Evolutionary conservation across 2,113 vertebrate species (phyloP).

Genomic region (Gobiocypris rarus): DNA sequence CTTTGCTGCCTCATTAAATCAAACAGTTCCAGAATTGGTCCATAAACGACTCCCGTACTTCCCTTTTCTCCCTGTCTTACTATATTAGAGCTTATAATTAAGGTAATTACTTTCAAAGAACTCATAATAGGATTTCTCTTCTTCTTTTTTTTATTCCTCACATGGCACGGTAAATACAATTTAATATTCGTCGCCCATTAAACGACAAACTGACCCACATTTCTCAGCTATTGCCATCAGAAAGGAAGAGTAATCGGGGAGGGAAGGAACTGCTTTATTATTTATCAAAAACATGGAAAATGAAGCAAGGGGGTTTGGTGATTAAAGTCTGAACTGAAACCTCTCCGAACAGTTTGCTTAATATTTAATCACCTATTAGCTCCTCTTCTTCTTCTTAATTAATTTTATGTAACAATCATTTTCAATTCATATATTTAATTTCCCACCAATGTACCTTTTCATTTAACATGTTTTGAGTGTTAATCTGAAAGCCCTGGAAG

Average conservation of each 20-base stretch:
- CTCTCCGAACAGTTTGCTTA: conserved; percentile 59
- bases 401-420: conserved; percentile 62
- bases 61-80: conserved; percentile 62
- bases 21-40: conserved; percentile 74
- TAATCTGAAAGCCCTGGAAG: conserved; percentile 42
- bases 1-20: conserved; percentile 71
- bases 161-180: conserved; percentile 60
- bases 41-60: conserved; percentile 69
- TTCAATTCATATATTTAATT: conserved; percentile 62
- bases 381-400: conserved; percentile 60
- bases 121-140: conserved; percentile 74
- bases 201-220: conserved; percentile 65
- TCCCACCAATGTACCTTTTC: conserved; percentile 59
- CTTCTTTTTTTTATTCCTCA: conserved; percentile 63
- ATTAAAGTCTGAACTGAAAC: conserved; percentile 55
- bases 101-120: conserved; percentile 84
- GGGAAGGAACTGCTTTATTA: conserved; percentile 52
- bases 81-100: conserved; percentile 83
- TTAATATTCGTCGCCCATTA: conserved; percentile 57
- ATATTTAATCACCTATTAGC: conserved; percentile 69
- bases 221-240: conserved; percentile 33
- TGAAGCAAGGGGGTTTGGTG: conserved; percentile 48
- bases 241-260: background rate
- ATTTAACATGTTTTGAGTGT: conserved; percentile 56
- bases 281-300: conserved; percentile 62